A percentile compares a stretch with the other conserved stretches of the same genome.
Evolutionary conservation across 2,888 invertebrate genomes (phyloP).

Genomic region (Eudemis profundana): DNA sequence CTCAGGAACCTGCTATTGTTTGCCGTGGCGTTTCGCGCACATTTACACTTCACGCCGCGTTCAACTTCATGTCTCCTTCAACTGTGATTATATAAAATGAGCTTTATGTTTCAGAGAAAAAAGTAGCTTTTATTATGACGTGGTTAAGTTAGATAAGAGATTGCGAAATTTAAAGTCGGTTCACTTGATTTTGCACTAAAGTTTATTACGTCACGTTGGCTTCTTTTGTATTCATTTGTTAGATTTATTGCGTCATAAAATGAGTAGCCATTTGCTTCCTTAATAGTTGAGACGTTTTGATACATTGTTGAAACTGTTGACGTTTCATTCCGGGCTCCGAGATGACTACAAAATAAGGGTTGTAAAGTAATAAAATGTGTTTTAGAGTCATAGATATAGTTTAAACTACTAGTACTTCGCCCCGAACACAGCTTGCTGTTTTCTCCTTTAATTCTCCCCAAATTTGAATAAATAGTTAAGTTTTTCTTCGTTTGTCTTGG

Average conservation of each 20-base stretch:
- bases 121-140: background rate
- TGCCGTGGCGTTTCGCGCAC: conserved; percentile 21
- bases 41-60: conserved; percentile 26
- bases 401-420: no score
- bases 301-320: conserved; percentile 36
- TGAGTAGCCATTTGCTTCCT: conserved; percentile 37
- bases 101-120: background rate
- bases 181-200: conserved; percentile 27
- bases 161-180: background rate
- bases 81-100: background rate
- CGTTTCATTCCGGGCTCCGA: conserved; percentile 19
- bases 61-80: conserved; percentile 10
- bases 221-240: conserved; percentile 42
- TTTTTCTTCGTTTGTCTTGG: no score
- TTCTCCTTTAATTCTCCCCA: no score
- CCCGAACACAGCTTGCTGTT: no score
- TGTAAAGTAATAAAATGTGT: background rate
- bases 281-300: conserved; percentile 31
- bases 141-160: background rate
- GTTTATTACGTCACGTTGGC: conserved; percentile 30
- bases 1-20: conserved; percentile 33
- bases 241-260: conserved; percentile 38
- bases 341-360: conserved; percentile 3
- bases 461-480: no score
- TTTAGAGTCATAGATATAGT: background rate